phyloP scores from a whole-genome alignment of 2,113 vertebrate genomes.

The Pituophis catenifer region DNA sequence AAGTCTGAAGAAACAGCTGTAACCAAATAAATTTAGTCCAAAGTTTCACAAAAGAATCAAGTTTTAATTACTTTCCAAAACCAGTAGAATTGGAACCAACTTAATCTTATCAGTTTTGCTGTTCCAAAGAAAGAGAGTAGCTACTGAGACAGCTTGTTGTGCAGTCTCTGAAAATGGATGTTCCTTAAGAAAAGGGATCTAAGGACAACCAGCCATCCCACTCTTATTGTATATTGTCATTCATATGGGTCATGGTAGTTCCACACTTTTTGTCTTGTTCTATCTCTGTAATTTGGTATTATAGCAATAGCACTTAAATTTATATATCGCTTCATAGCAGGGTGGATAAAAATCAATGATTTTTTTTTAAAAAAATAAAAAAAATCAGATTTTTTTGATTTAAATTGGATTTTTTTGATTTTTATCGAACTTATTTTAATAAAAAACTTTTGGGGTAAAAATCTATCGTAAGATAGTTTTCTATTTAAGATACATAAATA shows the following conservation, averaged over 20 bases:
- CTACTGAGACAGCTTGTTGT: background rate
- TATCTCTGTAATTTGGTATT: background rate
- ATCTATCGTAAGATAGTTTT: too few relatives aligned
- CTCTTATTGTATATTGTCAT: background rate
- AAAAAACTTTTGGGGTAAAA: too few relatives aligned
- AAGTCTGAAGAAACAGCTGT: background rate
- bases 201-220: background rate
- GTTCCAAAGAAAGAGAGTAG: background rate
- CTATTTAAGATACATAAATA: too few relatives aligned
- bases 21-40: background rate
- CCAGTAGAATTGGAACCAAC: background rate
- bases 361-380: too few relatives aligned
- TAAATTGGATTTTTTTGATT: too few relatives aligned
- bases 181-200: background rate
- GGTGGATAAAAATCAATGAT: too few relatives aligned
- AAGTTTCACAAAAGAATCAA: background rate
- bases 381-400: too few relatives aligned
- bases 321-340: too few relatives aligned
- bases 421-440: too few relatives aligned
- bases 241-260: background rate
- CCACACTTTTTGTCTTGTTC: background rate
- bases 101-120: background rate
- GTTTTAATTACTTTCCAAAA: background rate
- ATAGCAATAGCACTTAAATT: too few relatives aligned
- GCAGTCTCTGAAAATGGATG: background rate